Conservation (phyloP, 1,140 invertebrate genomes). For the Cydia amplana region DNA sequence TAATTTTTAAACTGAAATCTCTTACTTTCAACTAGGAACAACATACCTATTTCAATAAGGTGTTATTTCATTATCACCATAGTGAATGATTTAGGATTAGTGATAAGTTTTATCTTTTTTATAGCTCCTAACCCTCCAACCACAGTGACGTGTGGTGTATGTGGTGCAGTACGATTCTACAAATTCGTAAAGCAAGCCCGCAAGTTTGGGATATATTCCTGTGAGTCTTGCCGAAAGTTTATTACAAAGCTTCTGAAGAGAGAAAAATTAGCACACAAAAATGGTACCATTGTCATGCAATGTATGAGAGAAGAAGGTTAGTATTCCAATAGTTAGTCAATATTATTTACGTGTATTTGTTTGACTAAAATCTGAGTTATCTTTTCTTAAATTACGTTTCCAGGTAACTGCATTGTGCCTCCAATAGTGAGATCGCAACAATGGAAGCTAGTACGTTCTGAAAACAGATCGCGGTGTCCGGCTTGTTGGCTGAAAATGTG, state of each 20-base stretch:
- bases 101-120: slow-evolving; percentile 42
- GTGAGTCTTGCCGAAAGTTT: slow-evolving; percentile 92
- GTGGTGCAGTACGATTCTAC: slow-evolving; percentile 87
- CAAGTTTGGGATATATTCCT: slow-evolving; percentile 91
- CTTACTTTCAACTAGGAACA: too few relatives aligned
- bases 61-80: too few relatives aligned
- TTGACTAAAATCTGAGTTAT: not conserved
- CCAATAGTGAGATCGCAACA: slow-evolving; percentile 85
- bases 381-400: slow-evolving; percentile 42
- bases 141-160: slow-evolving; percentile 88
- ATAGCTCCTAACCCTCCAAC: slow-evolving; percentile 79
- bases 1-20: slow-evolving; percentile 15
- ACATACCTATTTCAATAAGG: too few relatives aligned
- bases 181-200: slow-evolving; percentile 87
- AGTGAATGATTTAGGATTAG: too few relatives aligned
- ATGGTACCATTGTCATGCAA: slow-evolving; percentile 80
- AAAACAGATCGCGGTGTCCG: slow-evolving; percentile 87
- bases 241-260: slow-evolving; percentile 89
- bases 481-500: slow-evolving; percentile 94
- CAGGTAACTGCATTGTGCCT: slow-evolving; percentile 84
- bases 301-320: slow-evolving; percentile 85
- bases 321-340: slow-evolving; percentile 6
- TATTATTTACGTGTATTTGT: not conserved
- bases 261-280: slow-evolving; percentile 80
- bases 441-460: slow-evolving; percentile 85